These are phyloP conservation scores for Coilia nasus DNA, from an alignment of 2,797 vertebrate species.

Conservation along the genomic window DNA sequence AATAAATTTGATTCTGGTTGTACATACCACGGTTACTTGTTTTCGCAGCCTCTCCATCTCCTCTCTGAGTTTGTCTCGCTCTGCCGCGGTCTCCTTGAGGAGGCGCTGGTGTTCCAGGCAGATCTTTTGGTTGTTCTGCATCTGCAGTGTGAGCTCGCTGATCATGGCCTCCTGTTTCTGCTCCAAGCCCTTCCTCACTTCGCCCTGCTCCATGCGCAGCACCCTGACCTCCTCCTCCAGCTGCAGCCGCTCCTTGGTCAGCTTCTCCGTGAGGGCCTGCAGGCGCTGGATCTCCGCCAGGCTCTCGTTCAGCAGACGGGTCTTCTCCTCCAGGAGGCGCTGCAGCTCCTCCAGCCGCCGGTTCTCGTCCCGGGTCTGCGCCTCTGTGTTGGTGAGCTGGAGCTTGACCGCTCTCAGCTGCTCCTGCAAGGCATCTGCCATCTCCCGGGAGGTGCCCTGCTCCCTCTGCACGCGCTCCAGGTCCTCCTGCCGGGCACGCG, in stretches of 20 bases:
- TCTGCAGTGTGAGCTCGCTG: conserved; percentile 83
- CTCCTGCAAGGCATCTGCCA: conserved; percentile 63
- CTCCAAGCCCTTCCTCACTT: conserved; percentile 77
- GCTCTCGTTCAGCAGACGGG: conserved; percentile 78
- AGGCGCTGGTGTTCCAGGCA: conserved; percentile 86
- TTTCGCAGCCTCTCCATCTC: conserved; percentile 95
- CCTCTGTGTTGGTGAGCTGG: conserved; percentile 85
- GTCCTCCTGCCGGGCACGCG: conserved; percentile 80
- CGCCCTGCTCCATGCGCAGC: conserved; percentile 78
- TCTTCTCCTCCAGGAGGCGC: conserved; percentile 86
- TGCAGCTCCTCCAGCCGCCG: conserved; percentile 82
- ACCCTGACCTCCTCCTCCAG: conserved; percentile 87
- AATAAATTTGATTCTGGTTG: neutral
- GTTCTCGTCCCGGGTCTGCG: conserved; percentile 81
- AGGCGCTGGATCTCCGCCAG: conserved; percentile 81
- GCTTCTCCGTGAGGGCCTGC: conserved; percentile 82
- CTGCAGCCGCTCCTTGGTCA: conserved; percentile 86
- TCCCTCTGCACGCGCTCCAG: conserved; percentile 83
- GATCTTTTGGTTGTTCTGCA: conserved; percentile 84
- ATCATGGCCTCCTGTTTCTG: conserved; percentile 78
- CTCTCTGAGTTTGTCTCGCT: conserved; percentile 94
- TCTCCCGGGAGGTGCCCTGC: conserved; percentile 80
- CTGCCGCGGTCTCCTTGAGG: conserved; percentile 90
- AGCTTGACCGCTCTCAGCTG: conserved; percentile 83
- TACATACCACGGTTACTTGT: conserved; percentile 92